Evolutionary conservation across 1,140 invertebrate species (phyloP).

Genomic region (Heterodera schachtii): DNA sequence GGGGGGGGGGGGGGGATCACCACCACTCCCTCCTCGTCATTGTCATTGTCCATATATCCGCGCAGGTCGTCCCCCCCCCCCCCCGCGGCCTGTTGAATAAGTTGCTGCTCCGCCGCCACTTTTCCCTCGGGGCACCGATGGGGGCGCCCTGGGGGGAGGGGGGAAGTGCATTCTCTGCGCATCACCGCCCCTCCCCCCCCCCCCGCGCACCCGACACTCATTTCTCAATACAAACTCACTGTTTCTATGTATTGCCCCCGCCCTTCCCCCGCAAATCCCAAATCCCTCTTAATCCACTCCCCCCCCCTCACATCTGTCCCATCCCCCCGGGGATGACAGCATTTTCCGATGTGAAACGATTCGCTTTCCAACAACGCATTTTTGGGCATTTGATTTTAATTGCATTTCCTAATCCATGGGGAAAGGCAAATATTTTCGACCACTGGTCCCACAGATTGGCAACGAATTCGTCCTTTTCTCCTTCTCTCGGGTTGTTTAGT

Average conservation of each 20-base stretch:
- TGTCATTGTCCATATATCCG: not conserved
- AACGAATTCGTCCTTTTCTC: no score
- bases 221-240: not conserved
- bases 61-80: no score
- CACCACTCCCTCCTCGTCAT: not conserved
- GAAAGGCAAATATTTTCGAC: not conserved
- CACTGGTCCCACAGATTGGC: not conserved
- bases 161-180: not conserved
- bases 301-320: not conserved
- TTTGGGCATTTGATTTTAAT: not conserved
- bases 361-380: not conserved
- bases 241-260: no score
- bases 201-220: not conserved
- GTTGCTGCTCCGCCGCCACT: not conserved
- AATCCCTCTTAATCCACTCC: not conserved
- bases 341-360: not conserved
- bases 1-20: not conserved
- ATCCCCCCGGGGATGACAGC: not conserved
- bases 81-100: not conserved
- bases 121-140: not conserved
- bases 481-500: not conserved
- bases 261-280: not conserved
- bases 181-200: not conserved
- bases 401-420: slow-evolving; percentile 2
- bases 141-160: no score